Percentiles rank a stretch among this genome's conserved stretches.
These are phyloP conservation scores for Panopea generosa DNA, from an alignment of 2,888 invertebrate species.

Conservation along the genomic window DNA sequence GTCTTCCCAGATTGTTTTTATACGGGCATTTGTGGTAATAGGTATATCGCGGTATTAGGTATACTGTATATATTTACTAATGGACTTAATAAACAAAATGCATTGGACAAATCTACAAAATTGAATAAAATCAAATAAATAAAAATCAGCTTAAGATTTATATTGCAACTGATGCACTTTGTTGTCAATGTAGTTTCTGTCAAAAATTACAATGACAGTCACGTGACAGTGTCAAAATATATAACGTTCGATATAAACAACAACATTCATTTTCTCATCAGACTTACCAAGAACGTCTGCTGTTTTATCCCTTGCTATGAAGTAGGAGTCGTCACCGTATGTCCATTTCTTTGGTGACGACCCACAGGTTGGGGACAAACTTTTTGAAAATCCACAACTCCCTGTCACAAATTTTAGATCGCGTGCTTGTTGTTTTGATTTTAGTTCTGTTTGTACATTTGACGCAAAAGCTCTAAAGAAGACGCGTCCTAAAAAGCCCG, in stretches of 20 bases:
- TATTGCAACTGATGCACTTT: too few relatives aligned
- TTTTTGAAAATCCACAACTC: constrained; percentile 97
- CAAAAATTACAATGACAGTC: too few relatives aligned
- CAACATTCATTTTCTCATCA: not conserved
- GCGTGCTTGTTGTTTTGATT: constrained; percentile 77
- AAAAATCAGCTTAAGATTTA: too few relatives aligned
- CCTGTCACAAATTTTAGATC: constrained; percentile 89
- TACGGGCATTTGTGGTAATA: too few relatives aligned
- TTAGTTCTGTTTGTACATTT: constrained; percentile 55
- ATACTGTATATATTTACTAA: too few relatives aligned
- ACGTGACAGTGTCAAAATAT: constrained; percentile 42
- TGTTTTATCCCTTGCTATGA: constrained; percentile 90
- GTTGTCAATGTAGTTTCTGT: too few relatives aligned
- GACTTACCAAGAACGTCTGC: constrained; percentile 96
- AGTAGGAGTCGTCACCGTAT: constrained; percentile 99
- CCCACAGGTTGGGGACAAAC: constrained; percentile 76
- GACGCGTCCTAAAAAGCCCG: constrained; percentile 30
- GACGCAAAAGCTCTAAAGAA: constrained; percentile 57
- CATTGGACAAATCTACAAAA: too few relatives aligned
- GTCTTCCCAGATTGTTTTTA: too few relatives aligned
- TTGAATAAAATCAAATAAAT: too few relatives aligned
- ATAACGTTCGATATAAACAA: constrained; percentile 40
- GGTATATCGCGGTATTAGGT: too few relatives aligned
- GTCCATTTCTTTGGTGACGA: constrained; percentile 89
- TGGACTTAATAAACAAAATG: too few relatives aligned